A percentile compares a stretch with the other conserved stretches of the same genome.
Conservation (phyloP, 2,113 vertebrate genomes). For the Glaucomys volans region DNA sequence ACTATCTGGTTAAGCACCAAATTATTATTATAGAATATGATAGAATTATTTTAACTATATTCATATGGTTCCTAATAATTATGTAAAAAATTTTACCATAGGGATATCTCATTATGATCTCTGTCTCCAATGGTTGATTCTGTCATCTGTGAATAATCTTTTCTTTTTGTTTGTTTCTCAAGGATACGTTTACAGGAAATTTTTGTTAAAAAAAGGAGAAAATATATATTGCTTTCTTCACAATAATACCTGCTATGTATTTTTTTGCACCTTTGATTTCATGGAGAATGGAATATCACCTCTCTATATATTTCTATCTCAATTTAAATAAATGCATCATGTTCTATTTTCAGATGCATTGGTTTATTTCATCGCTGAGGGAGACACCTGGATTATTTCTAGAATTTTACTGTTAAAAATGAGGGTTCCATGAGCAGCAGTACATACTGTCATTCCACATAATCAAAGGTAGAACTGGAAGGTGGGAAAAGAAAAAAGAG, state of each 20-base stretch:
- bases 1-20: not conserved
- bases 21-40: not conserved
- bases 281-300: too few relatives aligned
- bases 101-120: not conserved
- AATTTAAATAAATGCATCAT: not conserved
- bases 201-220: not conserved
- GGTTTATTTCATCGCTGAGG: not conserved
- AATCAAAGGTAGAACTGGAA: not conserved
- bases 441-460: not conserved
- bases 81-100: not conserved
- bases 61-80: not conserved
- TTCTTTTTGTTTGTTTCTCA: not conserved
- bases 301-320: not conserved
- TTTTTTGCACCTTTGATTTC: not conserved
- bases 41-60: not conserved
- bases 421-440: not conserved
- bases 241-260: too few relatives aligned
- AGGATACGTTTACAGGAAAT: not conserved
- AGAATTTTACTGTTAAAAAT: not conserved
- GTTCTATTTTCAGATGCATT: not conserved
- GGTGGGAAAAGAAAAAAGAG: not conserved
- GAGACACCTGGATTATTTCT: not conserved
- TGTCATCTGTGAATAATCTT: not conserved
- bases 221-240: not conserved
- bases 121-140: not conserved